Base-by-base conservation (phyloP, 2,888 invertebrate genomes). In the Tipula unca region DNA sequence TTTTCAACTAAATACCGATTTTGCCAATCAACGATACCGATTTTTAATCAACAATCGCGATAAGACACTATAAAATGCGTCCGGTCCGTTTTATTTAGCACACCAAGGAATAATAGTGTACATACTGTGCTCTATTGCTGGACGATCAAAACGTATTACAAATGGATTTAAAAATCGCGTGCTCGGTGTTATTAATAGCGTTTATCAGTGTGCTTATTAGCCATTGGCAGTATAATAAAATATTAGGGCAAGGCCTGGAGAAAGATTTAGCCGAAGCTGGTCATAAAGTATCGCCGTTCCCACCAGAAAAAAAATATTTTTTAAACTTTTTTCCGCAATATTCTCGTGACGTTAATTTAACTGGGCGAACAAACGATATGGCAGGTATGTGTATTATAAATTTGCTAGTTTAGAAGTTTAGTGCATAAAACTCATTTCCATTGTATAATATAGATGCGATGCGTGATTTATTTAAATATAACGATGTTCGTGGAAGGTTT, bases 401-500 rank as follows among this genome's bases (percentile, higher is more conserved):
- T 4, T n/a, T n/a, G n/a, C n/a, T n/a, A n/a, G 6, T 6, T 32
- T 6, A 4, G 4, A 39, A 1, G n/a, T n/a, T n/a, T n/a, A n/a
- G n/a, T n/a, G n/a, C n/a, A n/a, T 13, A 10, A 39, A 39, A 4
- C 39, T 10, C 0, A 10, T 39, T 39, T 6, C 0, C 39, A 10
- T 39, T 32, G 3, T 32, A 0, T n/a, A 3, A 36, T 48, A n/a
- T 48, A 48, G 48, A 48, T 48, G n/a, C 48, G 4, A n/a, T 48
- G 0, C 48, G n/a, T n/a, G 48, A 48, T 48, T 6, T 48, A 6
- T 48, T 48, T 48, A 48, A 48, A n/a, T 48, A n/a, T n/a, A 48
- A n/a, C n/a, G 91, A 91, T 86, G 89, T 91, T 5, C 91, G 90
- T 0, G 91, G 91, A 36, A 88, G 91, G 88, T 90, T 90, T 85